Percentiles rank a stretch among this genome's conserved stretches.
These are phyloP conservation scores for Tetramorium simillimum DNA, from an alignment of 1,140 invertebrate genomes.

Conservation along the genomic window DNA sequence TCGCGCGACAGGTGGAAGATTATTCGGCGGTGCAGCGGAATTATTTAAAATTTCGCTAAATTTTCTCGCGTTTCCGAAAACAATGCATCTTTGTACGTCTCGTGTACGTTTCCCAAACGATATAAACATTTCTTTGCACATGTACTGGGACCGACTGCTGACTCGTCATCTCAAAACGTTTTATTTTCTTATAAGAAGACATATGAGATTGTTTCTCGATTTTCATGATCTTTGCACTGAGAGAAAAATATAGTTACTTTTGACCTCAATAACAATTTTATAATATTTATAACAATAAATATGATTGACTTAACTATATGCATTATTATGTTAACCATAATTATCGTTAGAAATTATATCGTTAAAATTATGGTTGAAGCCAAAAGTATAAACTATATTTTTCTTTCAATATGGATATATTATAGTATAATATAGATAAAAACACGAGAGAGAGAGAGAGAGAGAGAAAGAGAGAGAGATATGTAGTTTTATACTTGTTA, in stretches of 20 bases:
- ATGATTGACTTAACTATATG: too few species aligned
- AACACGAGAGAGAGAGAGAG: too few species aligned
- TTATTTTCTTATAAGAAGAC: neutral
- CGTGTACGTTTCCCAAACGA: neutral
- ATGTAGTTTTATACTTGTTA: neutral
- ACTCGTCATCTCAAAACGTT: neutral
- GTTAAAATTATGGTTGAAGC: too few species aligned
- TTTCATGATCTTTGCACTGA: neutral
- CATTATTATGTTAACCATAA: too few species aligned
- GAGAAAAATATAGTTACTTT: too few species aligned
- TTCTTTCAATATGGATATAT: too few species aligned
- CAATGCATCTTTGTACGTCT: neutral
- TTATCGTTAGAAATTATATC: too few species aligned
- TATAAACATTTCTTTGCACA: neutral
- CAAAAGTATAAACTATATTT: too few species aligned
- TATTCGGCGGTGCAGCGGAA: neutral
- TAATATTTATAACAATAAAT: too few species aligned
- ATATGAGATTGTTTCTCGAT: neutral
- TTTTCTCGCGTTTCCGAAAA: neutral
- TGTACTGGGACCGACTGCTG: neutral
- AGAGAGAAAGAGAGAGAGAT: neutral
- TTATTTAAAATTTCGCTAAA: neutral
- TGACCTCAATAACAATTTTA: too few species aligned
- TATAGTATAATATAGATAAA: too few species aligned
- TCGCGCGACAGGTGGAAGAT: neutral